Base-by-base conservation (phyloP, 1,140 invertebrate genomes). In the Drosophila takahashii region DNA sequence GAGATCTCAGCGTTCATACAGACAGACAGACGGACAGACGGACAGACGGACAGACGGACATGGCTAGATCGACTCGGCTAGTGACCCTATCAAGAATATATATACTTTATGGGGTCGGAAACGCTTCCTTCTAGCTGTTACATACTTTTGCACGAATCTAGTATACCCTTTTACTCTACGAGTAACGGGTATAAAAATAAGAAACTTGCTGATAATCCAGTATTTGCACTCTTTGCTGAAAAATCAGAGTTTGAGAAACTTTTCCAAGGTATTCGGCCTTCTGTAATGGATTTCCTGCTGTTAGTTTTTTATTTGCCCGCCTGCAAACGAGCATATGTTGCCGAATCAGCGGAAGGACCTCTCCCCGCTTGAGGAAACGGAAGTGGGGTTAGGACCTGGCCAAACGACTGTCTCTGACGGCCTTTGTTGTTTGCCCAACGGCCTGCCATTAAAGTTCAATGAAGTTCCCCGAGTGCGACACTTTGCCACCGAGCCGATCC, bases 361-460 rank as follows among this genome's bases (percentile, higher is more conserved):
- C 37, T 34, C 22, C 22, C 6, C 29, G 75, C 39, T 15, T 29
- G 8, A 37, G 70, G 52, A 65, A 51, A 18, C 15, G 66, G 78
- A 66, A 66, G 36, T 50, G 58, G 71, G 74, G 50, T 45, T 60
- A 34, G 60, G 11, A 65, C 47, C 18, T 22, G 36, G 66, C 27
- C 58, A 61, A 41, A 48, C 48, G 56, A 66, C 45, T 73, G 16
- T 27, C 45, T 52, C 18, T 57, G 51, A 51, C 57, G 66, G 54
- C 52, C 72, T 69, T 62, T 84, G 76, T 84, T 81, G 81, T 81
- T 83, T 65, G 45, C 61, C 83, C 75, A 26, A 39, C 59, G 79
- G 83, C 59, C 50, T 74, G 42, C 76, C 79, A 84, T 90, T 90
- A 85, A 89, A 84, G 84, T 89, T 89, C 85, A 89, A 89, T 84